phyloP scores from a whole-genome alignment of 1,140 invertebrate genomes.

The Pantala flavescens region DNA sequence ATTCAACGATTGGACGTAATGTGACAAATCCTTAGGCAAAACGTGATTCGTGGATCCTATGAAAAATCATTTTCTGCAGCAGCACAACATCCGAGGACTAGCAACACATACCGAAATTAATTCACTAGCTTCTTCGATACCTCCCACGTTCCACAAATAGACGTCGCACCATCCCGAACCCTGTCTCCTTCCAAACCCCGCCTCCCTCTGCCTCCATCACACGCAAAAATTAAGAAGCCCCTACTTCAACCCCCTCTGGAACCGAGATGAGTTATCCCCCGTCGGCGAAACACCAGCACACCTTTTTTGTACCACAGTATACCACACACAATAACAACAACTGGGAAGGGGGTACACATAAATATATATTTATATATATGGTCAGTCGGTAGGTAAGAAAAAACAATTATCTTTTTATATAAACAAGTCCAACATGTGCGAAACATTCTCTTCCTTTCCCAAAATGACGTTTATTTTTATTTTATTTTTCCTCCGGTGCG shows the following conservation, averaged over 20 bases:
- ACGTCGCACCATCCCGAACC: not conserved
- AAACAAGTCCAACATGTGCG: conserved; percentile 8
- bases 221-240: not conserved
- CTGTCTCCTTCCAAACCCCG: not conserved
- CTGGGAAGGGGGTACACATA: not conserved
- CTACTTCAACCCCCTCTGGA: not conserved
- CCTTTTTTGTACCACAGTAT: conserved; percentile 5
- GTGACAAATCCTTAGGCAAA: conserved; percentile 5
- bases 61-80: not conserved
- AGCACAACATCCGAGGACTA: not conserved
- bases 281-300: conserved; percentile 2
- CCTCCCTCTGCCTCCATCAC: not conserved
- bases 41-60: not conserved
- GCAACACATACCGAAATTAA: not conserved
- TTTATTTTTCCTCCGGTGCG: no score
- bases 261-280: not conserved
- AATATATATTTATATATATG: conserved; percentile 9
- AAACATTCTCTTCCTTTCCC: conserved; percentile 1
- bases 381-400: conserved; percentile 8
- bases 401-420: not conserved
- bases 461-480: not conserved
- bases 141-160: not conserved
- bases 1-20: not conserved
- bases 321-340: conserved; percentile 9
- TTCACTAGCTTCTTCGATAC: not conserved